Evolutionary conservation across 2,113 vertebrate genomes (phyloP).

Genomic region (Pimephales promelas): DNA sequence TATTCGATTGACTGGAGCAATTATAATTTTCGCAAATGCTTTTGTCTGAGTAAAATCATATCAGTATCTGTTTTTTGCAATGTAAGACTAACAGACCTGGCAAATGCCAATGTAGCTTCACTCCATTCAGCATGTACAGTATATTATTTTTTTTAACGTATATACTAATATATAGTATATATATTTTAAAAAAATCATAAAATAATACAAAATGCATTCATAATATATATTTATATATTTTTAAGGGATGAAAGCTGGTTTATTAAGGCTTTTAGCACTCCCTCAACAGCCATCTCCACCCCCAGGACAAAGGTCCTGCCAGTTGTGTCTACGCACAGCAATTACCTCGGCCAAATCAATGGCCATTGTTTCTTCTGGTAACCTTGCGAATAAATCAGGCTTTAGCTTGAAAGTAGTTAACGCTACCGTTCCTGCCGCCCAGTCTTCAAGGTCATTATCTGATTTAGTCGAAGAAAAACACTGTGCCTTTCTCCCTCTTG

Average conservation of each 20-base stretch:
- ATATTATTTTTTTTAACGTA: too few relatives aligned
- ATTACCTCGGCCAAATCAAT: conserved; percentile 74
- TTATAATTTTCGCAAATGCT: not conserved
- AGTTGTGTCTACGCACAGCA: conserved; percentile 55
- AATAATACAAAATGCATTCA: too few relatives aligned
- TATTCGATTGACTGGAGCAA: too few relatives aligned
- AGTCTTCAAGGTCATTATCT: conserved; percentile 78
- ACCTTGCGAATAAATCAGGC: conserved; percentile 71
- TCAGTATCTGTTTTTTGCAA: not conserved
- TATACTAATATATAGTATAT: too few relatives aligned
- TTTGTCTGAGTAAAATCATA: not conserved
- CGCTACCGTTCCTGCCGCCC: conserved; percentile 59
- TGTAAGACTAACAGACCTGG: not conserved
- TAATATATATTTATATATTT: too few relatives aligned
- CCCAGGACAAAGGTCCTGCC: conserved; percentile 56
- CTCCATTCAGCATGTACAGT: not conserved
- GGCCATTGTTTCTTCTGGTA: conserved; percentile 72
- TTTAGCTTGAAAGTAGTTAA: conserved; percentile 71
- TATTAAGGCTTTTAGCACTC: conserved; percentile 46
- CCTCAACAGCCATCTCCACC: conserved; percentile 45
- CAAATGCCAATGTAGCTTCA: not conserved
- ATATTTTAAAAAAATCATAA: too few relatives aligned
- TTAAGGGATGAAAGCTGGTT: conserved; percentile 43
- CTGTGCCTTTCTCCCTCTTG: conserved; percentile 62
- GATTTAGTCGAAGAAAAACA: conserved; percentile 70